Evolutionary conservation across 2,797 vertebrate genomes (phyloP), one percentile per base, ranked within the genome.

Genomic region (Lophius americanus): DNA sequence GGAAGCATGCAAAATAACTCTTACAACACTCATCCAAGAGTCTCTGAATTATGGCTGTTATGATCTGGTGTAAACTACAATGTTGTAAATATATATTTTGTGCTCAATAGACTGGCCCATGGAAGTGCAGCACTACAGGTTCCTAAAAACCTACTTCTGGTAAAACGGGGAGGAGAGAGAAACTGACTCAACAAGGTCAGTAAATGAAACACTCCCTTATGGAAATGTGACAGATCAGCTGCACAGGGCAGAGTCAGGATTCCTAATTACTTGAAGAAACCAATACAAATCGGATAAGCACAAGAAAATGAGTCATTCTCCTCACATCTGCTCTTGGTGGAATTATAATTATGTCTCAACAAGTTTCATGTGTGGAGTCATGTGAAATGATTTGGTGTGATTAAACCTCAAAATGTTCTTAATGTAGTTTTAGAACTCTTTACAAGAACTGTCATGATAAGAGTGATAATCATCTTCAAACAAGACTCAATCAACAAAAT

Each of bases 111-210:
- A 75, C 37, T 62, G 55, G 42, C 52, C 33, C 23, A 23, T 23
- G 23, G 23, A 23, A 68, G 71, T 64, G 69, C 80, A 75, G 78
- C 69, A 53, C 51, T 76, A 75, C 81, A 79, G 76, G 84, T 91
- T 89, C 78, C 84, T 76, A 79, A 89, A 81, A 84, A 75, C 43
- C 33, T 50, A 80, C 79, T 90, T 88, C 81, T 89, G 78, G 88
- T 88, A 76, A 85, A 85, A 69, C 74, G 59, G 76, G 75, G 81
- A 76, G 76, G 57, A 74, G 62, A 86, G 78, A 9, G 74, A 76
- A 73, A 76, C 84, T 92, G 91, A 91, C 82, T 91, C 79, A 85
- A 75, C 44, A 13, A 46, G 56, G 63, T 75, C 76, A 68, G 83
- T 87, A 77, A 84, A 82, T 53, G 70, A 35, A 53, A 65, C 76